Conservation (phyloP, 2,888 invertebrate genomes). For the Plebejus argus region DNA sequence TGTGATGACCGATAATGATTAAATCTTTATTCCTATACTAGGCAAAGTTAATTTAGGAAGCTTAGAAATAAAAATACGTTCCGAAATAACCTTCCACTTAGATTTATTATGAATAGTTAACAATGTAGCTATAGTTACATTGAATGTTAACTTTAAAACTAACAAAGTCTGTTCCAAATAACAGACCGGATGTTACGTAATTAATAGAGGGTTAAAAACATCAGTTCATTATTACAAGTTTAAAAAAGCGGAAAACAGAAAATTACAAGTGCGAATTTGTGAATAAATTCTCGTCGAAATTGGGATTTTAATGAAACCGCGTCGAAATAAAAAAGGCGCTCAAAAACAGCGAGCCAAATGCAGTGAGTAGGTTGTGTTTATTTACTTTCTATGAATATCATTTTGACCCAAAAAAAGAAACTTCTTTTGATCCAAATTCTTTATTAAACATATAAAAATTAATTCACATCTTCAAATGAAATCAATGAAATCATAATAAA, state of each 20-base stretch:
- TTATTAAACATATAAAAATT: not conserved
- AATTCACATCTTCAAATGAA: not conserved
- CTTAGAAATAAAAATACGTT: no score
- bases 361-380: not conserved
- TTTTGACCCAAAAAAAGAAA: not conserved
- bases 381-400: not conserved
- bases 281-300: slow-evolving; percentile 21
- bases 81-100: no score
- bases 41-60: no score
- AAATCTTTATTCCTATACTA: no score
- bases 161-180: not conserved
- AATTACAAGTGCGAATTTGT: slow-evolving; percentile 18
- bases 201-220: slow-evolving; percentile 21
- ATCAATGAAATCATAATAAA: no score
- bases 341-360: not conserved
- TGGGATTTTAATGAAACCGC: slow-evolving; percentile 26
- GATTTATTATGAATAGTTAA: no score
- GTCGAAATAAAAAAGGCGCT: slow-evolving; percentile 9
- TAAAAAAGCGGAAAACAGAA: slow-evolving; percentile 14
- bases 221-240: slow-evolving; percentile 19
- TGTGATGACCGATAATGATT: no score
- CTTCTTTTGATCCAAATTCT: not conserved
- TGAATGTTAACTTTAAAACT: not conserved
- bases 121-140: not conserved
- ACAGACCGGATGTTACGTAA: slow-evolving; percentile 3